Percentiles rank a stretch among this genome's conserved stretches.
phyloP scores from a whole-genome alignment of 2,797 vertebrate species.

The Typhlichthys subterraneus region DNA sequence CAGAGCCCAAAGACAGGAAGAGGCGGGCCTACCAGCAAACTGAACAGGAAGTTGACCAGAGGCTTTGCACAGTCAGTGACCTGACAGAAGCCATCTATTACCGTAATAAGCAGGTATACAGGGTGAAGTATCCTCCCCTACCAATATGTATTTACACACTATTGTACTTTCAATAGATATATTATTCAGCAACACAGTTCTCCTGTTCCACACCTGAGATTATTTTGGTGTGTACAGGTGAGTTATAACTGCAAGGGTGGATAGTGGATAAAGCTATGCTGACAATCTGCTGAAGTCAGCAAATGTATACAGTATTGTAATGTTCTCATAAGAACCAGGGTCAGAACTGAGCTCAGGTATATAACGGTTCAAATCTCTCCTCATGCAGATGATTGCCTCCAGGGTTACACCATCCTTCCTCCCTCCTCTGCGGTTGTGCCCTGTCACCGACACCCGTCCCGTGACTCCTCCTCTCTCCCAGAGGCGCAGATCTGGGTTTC shows the following conservation, averaged over 20 bases:
- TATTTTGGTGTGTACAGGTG: neutral
- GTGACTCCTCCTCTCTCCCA: neutral
- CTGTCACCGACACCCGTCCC: slow-evolving; percentile 5
- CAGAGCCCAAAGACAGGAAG: slow-evolving; percentile 45
- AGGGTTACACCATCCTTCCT: slow-evolving; percentile 4
- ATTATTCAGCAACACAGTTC: slow-evolving; percentile 13
- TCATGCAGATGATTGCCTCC: slow-evolving; percentile 17
- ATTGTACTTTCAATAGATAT: no score
- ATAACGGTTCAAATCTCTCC: slow-evolving; percentile 14
- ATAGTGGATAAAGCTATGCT: no score
- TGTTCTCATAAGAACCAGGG: no score
- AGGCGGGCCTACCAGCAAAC: slow-evolving; percentile 23
- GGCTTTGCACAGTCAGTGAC: slow-evolving; percentile 65
- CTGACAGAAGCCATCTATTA: slow-evolving; percentile 69
- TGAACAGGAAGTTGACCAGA: slow-evolving; percentile 50
- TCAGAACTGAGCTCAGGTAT: no score
- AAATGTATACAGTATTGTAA: no score
- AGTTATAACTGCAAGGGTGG: no score
- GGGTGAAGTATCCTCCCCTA: neutral
- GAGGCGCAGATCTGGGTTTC: slow-evolving; percentile 25
- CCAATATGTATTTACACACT: no score
- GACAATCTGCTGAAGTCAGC: no score
- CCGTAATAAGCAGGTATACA: slow-evolving; percentile 67
- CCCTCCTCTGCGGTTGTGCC: slow-evolving; percentile 12
- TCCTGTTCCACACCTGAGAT: neutral